Evolutionary conservation across 2,797 vertebrate genomes (phyloP), one percentile per base, ranked within the genome.

Genomic region (Adelosebastes latens): DNA sequence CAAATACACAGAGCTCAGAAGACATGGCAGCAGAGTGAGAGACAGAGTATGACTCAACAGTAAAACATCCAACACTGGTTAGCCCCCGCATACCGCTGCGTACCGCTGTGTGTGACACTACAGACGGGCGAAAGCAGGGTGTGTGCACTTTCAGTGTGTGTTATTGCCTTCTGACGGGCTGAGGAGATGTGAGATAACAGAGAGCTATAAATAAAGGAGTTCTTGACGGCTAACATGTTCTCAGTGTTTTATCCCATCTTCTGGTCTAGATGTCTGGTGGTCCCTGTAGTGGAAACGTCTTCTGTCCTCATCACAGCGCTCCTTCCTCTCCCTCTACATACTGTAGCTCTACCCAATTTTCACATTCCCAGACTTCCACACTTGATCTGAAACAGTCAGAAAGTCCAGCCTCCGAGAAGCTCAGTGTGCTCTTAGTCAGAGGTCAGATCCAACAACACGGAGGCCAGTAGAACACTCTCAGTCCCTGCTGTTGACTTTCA

Each of bases 41-140:
- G 56, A 59, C 22, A 55, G 72, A 81, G 79, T 25, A 62, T 90
- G 88, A 91, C 75, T 91, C 88, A 91, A 86, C 87, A 72, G 72
- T 72, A 29, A 90, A 84, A 79, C 78, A 91, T 86, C 63, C 83
- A 81, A 65, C 83, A 60, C 63, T 86, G 84, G 86, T 86, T 87
- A 86, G 84, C 85, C 83, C 62, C 76, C 62, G 31, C 87, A 91
- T 87, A 85, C 81, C 82, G 71, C 63, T 12, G 70, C 78, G 52
- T 46, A 82, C 58, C 79, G 66, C 67, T 80, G 29, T 75, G 75
- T 68, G 80, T 31, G 81, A 80, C 78, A 60, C 27, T 61, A 34
- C 27, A 63, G 42, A 80, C 20, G 10, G 67, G 69, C 55, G 46
- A 69, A 66, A 56, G 56, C 53, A 72, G 70, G 64, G 58, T 69